Evolutionary conservation across 2,797 vertebrate genomes (phyloP).

Genomic region (Peromyscus nudipes): DNA sequence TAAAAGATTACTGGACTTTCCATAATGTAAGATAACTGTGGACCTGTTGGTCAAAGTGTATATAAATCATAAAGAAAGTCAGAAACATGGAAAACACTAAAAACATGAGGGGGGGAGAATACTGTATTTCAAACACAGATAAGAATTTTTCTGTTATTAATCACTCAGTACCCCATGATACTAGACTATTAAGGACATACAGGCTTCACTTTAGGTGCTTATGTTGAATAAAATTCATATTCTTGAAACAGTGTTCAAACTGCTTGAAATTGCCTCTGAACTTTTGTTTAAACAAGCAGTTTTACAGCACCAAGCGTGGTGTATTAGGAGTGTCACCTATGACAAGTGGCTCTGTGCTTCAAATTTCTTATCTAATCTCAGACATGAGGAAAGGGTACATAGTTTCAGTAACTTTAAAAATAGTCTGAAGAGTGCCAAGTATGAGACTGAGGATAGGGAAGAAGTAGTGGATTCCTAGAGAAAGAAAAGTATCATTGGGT

Average conservation of each 20-base stretch:
- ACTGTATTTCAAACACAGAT: constrained; percentile 28
- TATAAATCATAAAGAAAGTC: constrained; percentile 39
- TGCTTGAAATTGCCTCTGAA: constrained; percentile 39
- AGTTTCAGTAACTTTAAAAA: constrained; percentile 61
- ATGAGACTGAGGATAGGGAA: constrained; percentile 61
- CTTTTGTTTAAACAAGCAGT: constrained; percentile 52
- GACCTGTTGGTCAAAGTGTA: constrained; percentile 31
- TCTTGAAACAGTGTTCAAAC: constrained; percentile 45
- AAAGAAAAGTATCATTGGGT: constrained; percentile 65
- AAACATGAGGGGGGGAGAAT: neutral
- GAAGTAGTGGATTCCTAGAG: constrained; percentile 45
- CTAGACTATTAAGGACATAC: neutral
- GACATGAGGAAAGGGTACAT: constrained; percentile 36
- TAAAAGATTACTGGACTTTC: constrained; percentile 15
- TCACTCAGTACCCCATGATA: constrained; percentile 45
- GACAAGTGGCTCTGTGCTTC: constrained; percentile 43
- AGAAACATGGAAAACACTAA: constrained; percentile 54
- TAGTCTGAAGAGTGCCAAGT: constrained; percentile 67
- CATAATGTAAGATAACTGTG: neutral
- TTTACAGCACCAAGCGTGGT: neutral
- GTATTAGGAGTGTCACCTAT: neutral
- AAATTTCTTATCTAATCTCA: constrained; percentile 62
- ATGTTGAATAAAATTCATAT: constrained; percentile 48
- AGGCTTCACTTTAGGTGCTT: constrained; percentile 42
- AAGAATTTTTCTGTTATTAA: constrained; percentile 29